These are phyloP conservation scores for Brachionus paranguensis DNA, from an alignment of 1,140 invertebrate species.

Conservation along the genomic window DNA sequence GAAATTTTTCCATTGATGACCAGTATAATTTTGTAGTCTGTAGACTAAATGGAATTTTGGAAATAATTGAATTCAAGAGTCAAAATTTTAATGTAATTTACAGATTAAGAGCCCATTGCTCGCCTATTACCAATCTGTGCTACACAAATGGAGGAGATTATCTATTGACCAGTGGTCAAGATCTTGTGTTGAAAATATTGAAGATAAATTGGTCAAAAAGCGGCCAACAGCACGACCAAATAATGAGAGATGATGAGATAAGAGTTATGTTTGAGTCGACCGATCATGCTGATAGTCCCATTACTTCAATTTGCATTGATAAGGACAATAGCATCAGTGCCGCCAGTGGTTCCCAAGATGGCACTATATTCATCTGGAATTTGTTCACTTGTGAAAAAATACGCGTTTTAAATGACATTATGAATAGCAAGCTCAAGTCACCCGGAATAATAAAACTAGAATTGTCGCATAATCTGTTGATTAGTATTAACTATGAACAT, in stretches of 20 bases:
- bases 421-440: neutral
- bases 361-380: conserved; percentile 14
- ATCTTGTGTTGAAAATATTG: neutral
- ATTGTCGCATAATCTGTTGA: neutral
- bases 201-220: neutral
- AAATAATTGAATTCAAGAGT: neutral
- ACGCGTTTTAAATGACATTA: neutral
- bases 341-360: neutral
- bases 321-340: conserved; percentile 5
- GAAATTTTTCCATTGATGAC: neutral
- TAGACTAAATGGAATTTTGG: neutral
- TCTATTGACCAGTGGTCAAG: neutral
- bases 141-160: conserved; percentile 8
- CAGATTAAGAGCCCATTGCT: neutral
- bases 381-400: conserved; percentile 8
- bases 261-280: neutral
- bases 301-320: conserved; percentile 13
- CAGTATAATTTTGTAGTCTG: neutral
- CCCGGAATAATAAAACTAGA: neutral
- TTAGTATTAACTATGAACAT: neutral
- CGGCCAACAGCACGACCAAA: neutral
- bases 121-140: neutral
- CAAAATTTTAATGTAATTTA: neutral
- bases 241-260: neutral
- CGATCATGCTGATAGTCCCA: neutral